Evolutionary conservation across 2,888 invertebrate species (phyloP), one percentile per base, ranked within the genome.

Genomic region (Plemyria rubiginata): DNA sequence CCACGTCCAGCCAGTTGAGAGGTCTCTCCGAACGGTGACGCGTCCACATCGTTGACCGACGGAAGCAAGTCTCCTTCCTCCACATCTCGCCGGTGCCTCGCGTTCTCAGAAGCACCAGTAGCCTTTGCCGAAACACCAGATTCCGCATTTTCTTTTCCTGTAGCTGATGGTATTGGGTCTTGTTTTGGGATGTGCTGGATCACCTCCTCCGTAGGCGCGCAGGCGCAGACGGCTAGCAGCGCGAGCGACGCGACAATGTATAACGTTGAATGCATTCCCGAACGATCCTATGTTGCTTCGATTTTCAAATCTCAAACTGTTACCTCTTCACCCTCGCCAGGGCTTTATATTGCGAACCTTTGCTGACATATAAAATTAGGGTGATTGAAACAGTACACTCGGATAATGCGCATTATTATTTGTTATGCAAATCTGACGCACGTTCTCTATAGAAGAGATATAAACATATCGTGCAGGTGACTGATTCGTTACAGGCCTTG

Each of bases 151-250:
- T 79, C 82, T 83, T 77, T 85, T 85, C 78, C 87, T 81, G 80
- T 92, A 92, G 75, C 87, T 90, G 85, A 91, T 78, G 84, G 92
- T 92, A 81, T 92, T 90, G 71, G 81, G 72, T 79, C 87, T 72
- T 67, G 79, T 75, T 87, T 92, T 87, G 73, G 89, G 69, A 92
- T 90, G 79, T 84, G 87, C 77, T 91, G 85, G 79, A 92, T 90
- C 84, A 86, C 88, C 67, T 88, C 87, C 61, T 74, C 83, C 66
- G 66, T 74, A 63, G 91, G 90, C 43, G 86, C 86, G 90, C 88
- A 85, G 0, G 73, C 82, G 90, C 87, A 92, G 53, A 73, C 80
- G 73, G 83, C 90, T 67, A 90, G 76, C 82, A 90, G 80, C 86
- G 86, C 88, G 77, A 91, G 69, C 78, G 85, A 90, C 79, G 85